phyloP scores from a whole-genome alignment of 1,140 invertebrate genomes.

The Cylas formicarius region DNA sequence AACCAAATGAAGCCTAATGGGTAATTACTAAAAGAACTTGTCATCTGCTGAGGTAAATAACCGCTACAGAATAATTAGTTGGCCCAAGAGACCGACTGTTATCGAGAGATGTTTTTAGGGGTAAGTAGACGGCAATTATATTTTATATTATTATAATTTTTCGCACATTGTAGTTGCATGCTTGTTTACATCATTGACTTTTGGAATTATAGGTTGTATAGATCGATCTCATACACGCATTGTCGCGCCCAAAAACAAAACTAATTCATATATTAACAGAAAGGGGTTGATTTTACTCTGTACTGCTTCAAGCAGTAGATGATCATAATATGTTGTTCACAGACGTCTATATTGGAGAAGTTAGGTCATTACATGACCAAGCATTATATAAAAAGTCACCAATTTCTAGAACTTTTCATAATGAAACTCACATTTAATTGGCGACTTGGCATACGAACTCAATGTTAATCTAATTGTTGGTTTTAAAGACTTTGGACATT shows the following conservation, averaged over 20 bases:
- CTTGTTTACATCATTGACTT: too few relatives aligned
- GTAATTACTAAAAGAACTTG: too few relatives aligned
- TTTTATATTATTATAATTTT: too few relatives aligned
- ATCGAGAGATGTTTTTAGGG: too few relatives aligned
- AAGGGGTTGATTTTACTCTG: slow-evolving; percentile 5
- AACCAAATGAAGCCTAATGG: too few relatives aligned
- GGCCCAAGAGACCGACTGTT: too few relatives aligned
- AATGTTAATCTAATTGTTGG: slow-evolving; percentile 2
- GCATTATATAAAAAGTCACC: slow-evolving; percentile 1
- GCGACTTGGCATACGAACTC: slow-evolving; percentile 2
- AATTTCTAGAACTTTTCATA: neutral
- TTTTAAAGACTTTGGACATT: slow-evolving; percentile 1
- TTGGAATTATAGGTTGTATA: slow-evolving; percentile 4
- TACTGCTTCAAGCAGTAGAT: slow-evolving; percentile 9
- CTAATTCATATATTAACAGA: slow-evolving; percentile 11
- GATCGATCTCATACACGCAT: slow-evolving; percentile 6
- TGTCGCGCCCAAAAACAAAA: neutral
- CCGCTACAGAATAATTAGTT: too few relatives aligned
- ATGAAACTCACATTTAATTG: slow-evolving; percentile 1
- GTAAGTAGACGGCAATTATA: too few relatives aligned
- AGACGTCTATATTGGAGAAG: neutral
- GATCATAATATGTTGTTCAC: slow-evolving; percentile 4
- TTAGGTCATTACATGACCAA: neutral
- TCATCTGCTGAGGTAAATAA: too few relatives aligned
- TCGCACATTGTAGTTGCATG: too few relatives aligned